Percentiles rank a stretch among this genome's conserved stretches.
Evolutionary conservation across 2,797 vertebrate species (phyloP).

Genomic region (Fistularia commersonii): DNA sequence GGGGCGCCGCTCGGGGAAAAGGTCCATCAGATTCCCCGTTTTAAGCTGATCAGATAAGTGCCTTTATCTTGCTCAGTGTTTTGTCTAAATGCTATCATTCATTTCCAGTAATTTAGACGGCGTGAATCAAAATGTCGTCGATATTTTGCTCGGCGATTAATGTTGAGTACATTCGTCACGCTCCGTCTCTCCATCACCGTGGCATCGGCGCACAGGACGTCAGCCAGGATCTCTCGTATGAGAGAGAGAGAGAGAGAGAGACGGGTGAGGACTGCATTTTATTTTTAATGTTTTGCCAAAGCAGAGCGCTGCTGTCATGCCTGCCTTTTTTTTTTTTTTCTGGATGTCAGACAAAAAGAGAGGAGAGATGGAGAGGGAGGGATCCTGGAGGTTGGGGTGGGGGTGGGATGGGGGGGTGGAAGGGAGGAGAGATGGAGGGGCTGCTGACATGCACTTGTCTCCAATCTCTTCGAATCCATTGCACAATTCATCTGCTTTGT

Average conservation of each 20-base stretch:
- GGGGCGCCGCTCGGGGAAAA: no score
- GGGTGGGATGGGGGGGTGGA: constrained; percentile 50
- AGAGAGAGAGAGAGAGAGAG: no score
- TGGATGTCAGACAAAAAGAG: constrained; percentile 79
- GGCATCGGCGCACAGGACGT: constrained; percentile 50
- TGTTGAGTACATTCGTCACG: constrained; percentile 55
- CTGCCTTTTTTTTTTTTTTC: constrained; percentile 62
- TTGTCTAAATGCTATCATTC: constrained; percentile 55
- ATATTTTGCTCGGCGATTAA: constrained; percentile 67
- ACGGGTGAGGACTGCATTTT: constrained; percentile 72
- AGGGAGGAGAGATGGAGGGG: constrained; percentile 71
- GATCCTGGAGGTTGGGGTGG: constrained; percentile 66
- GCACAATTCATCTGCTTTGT: constrained; percentile 99
- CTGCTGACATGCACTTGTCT: constrained; percentile 94
- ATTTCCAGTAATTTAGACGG: constrained; percentile 59
- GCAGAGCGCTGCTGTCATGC: constrained; percentile 78
- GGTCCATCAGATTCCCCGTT: constrained; percentile 37
- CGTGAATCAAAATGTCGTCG: constrained; percentile 56
- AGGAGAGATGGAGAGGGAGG: constrained; percentile 72
- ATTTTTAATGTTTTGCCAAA: constrained; percentile 78
- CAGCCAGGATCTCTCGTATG: constrained; percentile 63
- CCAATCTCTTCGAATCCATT: constrained; percentile 99
- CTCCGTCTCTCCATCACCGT: constrained; percentile 68
- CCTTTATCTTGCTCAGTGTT: constrained; percentile 56
- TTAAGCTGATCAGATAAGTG: constrained; percentile 51